A percentile compares a stretch with the other conserved stretches of the same genome.
Conservation (phyloP, 2,797 vertebrate species). For the Danio albolineatus region DNA sequence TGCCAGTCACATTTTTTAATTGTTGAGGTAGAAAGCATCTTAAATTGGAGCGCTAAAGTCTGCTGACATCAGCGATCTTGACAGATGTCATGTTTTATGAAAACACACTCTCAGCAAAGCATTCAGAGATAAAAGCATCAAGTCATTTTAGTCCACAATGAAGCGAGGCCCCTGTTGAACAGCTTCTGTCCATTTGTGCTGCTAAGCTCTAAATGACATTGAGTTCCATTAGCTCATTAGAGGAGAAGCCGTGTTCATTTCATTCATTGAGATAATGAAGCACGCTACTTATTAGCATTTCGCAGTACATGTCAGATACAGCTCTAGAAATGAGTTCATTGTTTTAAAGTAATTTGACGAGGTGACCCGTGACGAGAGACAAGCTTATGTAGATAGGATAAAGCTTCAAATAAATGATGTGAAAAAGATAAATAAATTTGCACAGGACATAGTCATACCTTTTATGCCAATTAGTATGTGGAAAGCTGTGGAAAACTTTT, state of each 20-base stretch:
- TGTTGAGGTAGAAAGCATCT: slow-evolving; percentile 43
- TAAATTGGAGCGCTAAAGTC: slow-evolving; percentile 26
- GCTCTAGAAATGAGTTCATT: slow-evolving; percentile 20
- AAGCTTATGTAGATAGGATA: neutral
- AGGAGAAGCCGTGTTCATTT: slow-evolving; percentile 25
- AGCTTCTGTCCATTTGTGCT: slow-evolving; percentile 15
- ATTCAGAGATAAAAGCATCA: slow-evolving; percentile 49
- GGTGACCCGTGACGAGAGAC: neutral
- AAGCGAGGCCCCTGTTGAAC: slow-evolving; percentile 45
- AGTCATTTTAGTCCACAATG: slow-evolving; percentile 53
- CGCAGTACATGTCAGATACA: slow-evolving; percentile 22
- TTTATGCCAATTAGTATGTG: neutral
- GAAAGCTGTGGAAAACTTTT: no score
- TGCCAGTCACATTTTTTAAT: slow-evolving; percentile 33
- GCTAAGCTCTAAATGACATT: slow-evolving; percentile 21
- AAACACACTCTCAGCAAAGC: slow-evolving; percentile 38
- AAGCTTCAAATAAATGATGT: slow-evolving; percentile 21
- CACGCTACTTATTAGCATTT: slow-evolving; percentile 25
- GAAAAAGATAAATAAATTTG: slow-evolving; percentile 6
- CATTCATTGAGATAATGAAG: slow-evolving; percentile 20
- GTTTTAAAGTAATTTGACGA: slow-evolving; percentile 12
- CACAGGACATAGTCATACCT: neutral
- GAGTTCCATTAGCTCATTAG: slow-evolving; percentile 26
- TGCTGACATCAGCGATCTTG: slow-evolving; percentile 42
- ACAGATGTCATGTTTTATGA: slow-evolving; percentile 56